Evolutionary conservation across 2,888 invertebrate species (phyloP).

Genomic region (Parthenolecanium corni): DNA sequence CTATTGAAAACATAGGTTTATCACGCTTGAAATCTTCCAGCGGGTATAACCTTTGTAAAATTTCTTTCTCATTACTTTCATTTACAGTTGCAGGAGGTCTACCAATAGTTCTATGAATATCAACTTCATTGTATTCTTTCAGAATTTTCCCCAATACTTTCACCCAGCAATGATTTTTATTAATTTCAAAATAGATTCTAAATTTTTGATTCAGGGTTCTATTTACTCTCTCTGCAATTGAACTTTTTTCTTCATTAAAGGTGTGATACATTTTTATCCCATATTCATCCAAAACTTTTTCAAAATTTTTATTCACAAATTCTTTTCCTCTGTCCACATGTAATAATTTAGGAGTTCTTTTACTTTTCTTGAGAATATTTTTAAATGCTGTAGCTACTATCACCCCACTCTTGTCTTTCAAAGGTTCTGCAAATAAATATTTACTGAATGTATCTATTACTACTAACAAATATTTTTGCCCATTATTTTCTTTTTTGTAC

Average conservation of each 20-base stretch:
- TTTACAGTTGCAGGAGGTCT: neutral
- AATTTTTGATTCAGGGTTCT: too few relatives aligned
- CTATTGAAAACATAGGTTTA: too few relatives aligned
- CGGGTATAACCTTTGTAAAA: neutral
- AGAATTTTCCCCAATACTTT: constrained; percentile 34
- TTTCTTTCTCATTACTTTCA: neutral
- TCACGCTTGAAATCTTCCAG: too few relatives aligned
- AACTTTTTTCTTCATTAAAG: constrained; percentile 35
- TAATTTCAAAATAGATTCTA: constrained; percentile 34
- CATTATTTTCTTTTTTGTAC: constrained; percentile 29
- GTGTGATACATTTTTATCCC: constrained; percentile 33
- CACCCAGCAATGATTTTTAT: constrained; percentile 33
- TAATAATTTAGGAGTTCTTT: constrained; percentile 25
- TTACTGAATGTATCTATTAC: constrained; percentile 33
- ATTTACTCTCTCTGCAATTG: constrained; percentile 35
- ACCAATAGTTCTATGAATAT: constrained; percentile 15
- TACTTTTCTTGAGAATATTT: constrained; percentile 31
- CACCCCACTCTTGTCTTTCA: constrained; percentile 32
- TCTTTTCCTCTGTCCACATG: too few relatives aligned
- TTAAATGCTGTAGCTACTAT: constrained; percentile 31
- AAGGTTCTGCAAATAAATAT: constrained; percentile 32
- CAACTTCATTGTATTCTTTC: constrained; percentile 33
- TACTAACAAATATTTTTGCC: constrained; percentile 30
- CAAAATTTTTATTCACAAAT: constrained; percentile 31
- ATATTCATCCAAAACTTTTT: constrained; percentile 29